Base-by-base conservation (phyloP, 1,140 invertebrate species). In the Meloidogyne hapla region DNA sequence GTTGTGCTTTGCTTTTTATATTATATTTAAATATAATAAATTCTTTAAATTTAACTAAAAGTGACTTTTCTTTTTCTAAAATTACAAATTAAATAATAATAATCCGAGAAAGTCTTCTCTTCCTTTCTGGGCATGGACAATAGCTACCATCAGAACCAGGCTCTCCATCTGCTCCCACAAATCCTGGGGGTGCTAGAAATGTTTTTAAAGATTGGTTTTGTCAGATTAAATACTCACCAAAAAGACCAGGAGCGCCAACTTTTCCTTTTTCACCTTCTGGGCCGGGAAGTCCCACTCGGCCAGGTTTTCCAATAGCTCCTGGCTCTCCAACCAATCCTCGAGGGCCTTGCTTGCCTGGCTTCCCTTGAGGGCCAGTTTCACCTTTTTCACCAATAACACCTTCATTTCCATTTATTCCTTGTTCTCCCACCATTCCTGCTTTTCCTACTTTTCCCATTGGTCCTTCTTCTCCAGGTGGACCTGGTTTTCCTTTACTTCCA, bases 81-180 rank as follows among this genome's bases (percentile, higher is more conserved):
- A 33, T 33, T 8, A 33, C 33, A 33, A n/a, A n/a, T 77, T 77
- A 75, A 26, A 38, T 76, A 42, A 75, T 62, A 45, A 65, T 28
- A 28, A 77, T 76, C 9, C 38, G 45, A 48, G n/a, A 75, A 26
- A 65, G 45, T 40, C 62, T 42, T 42, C 64, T 42, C 3, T 48
- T 61, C 10, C 76, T 70, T n/a, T 61, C 66, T 15, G 76, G 76
- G 40, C 76, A 77, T 10, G 76, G 38, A 33, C 76, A 77, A n/a
- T 77, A 77, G 18, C 42, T 62, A 21, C 26, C 76, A 23, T 77
- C 76, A 40, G 45, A 38, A 21, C 76, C 76, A 13, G 76, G 76
- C 4, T 61, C 63, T 68, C 76, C 76, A 61, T 67, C 63, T 38
- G 63, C 62, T 33, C 76, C 76, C 5, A 33, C 8, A 15, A 65